These are phyloP conservation scores for Centruroides vittatus DNA, from an alignment of 1,140 invertebrate genomes.

Conservation along the genomic window DNA sequence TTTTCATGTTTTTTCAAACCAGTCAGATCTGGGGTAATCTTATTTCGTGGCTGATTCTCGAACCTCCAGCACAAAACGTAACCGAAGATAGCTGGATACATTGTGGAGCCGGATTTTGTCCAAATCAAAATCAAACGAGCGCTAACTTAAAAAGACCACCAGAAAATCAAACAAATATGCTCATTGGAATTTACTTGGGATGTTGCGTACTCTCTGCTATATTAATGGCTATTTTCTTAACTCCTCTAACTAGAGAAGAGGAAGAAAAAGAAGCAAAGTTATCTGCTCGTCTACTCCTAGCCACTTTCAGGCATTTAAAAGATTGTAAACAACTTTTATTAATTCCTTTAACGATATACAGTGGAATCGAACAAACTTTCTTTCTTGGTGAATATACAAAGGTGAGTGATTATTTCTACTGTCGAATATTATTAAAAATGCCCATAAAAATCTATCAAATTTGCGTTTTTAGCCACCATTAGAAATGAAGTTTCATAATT, in stretches of 20 bases:
- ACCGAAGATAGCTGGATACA: not conserved
- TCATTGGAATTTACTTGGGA: slow-evolving; percentile 72
- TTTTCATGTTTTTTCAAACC: slow-evolving; percentile 10
- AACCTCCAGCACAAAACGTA: slow-evolving; percentile 1
- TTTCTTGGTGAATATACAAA: slow-evolving; percentile 87
- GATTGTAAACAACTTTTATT: slow-evolving; percentile 71
- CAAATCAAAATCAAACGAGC: not conserved
- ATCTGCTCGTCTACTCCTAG: slow-evolving; percentile 58
- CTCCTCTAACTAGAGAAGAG: slow-evolving; percentile 43
- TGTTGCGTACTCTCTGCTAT: slow-evolving; percentile 69
- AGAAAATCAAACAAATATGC: slow-evolving; percentile 66
- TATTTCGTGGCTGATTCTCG: slow-evolving; percentile 2
- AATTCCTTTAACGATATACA: slow-evolving; percentile 90
- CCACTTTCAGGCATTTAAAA: slow-evolving; percentile 78
- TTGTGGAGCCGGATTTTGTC: slow-evolving; percentile 2
- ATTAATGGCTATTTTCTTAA: slow-evolving; percentile 71
- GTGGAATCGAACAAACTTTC: slow-evolving; percentile 93
- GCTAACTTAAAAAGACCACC: slow-evolving; percentile 2
- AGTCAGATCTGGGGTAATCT: slow-evolving; percentile 9
- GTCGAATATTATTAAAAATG: not conserved
- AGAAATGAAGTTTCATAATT: too few species aligned
- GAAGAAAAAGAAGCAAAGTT: slow-evolving; percentile 46
- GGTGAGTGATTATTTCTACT: slow-evolving; percentile 34
- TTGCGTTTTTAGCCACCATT: too few species aligned
- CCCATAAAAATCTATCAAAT: too few species aligned